phyloP scores from a whole-genome alignment of 2,888 invertebrate species.

The Lathronympha strigana region DNA sequence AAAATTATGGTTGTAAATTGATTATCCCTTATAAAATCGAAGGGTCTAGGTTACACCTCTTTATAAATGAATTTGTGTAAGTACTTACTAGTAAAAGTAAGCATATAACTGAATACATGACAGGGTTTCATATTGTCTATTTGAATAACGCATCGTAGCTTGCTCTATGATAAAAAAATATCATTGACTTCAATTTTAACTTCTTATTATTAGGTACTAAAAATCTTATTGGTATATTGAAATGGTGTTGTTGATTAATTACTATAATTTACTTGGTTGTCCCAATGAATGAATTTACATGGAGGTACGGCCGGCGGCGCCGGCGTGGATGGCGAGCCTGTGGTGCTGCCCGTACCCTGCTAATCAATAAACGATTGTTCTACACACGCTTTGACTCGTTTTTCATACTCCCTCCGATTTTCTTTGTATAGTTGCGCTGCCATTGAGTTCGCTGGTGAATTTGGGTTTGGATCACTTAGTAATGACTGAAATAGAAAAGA shows the following conservation, averaged over 20 bases:
- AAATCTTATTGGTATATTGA: slow-evolving; percentile 42
- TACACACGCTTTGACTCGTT: slow-evolving; percentile 99
- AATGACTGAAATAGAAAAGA: slow-evolving; percentile 91
- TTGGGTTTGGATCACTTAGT: slow-evolving; percentile 99
- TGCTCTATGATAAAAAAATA: slow-evolving; percentile 41
- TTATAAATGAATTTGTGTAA: slow-evolving; percentile 30
- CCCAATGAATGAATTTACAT: slow-evolving; percentile 77
- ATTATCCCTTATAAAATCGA: not conserved
- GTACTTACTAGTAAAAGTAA: slow-evolving; percentile 27
- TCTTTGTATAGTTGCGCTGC: slow-evolving; percentile 99
- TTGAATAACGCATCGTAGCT: slow-evolving; percentile 30
- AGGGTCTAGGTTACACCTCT: slow-evolving; percentile 22
- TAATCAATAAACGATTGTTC: slow-evolving; percentile 99
- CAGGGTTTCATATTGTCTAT: slow-evolving; percentile 37
- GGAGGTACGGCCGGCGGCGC: slow-evolving; percentile 61
- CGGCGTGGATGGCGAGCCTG: slow-evolving; percentile 54
- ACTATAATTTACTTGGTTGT: slow-evolving; percentile 57
- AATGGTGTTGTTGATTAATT: slow-evolving; percentile 45
- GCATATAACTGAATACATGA: slow-evolving; percentile 22
- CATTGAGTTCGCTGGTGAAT: slow-evolving; percentile 99
- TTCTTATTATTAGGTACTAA: slow-evolving; percentile 42
- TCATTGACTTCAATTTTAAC: slow-evolving; percentile 38
- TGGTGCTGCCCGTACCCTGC: slow-evolving; percentile 64
- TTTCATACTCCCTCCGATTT: slow-evolving; percentile 99
- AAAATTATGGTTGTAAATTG: not conserved